phyloP scores from a whole-genome alignment of 2,888 invertebrate genomes.

The Cryptocheilus praepositus region DNA sequence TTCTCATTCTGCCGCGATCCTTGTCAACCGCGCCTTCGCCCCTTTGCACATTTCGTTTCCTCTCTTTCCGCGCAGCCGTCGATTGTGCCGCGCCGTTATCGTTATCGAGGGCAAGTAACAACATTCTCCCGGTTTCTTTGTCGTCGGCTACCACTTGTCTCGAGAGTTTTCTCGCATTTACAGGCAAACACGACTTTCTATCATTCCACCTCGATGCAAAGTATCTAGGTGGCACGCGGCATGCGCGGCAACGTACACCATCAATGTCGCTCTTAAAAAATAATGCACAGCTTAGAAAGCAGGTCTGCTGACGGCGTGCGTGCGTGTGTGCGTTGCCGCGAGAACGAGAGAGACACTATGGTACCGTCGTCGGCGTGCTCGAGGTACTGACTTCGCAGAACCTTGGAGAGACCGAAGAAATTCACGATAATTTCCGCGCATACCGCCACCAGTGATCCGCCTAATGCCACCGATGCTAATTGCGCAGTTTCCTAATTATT shows the following conservation, averaged over 20 bases:
- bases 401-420: too few species aligned
- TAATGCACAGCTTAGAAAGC: neutral
- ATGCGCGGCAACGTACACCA: conserved; percentile 1
- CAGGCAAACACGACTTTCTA: conserved; percentile 13
- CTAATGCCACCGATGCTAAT: too few species aligned
- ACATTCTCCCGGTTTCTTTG: conserved; percentile 26
- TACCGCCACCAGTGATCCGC: too few species aligned
- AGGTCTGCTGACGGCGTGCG: neutral
- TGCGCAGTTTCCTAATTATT: too few species aligned
- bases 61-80: neutral
- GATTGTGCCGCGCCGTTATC: conserved; percentile 27
- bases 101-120: conserved; percentile 30
- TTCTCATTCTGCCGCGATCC: neutral
- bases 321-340: too few species aligned
- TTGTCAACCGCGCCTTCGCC: neutral
- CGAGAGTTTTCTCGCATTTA: conserved; percentile 24
- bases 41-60: neutral
- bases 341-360: too few species aligned
- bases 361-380: too few species aligned
- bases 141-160: conserved; percentile 12
- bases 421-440: too few species aligned
- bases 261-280: conserved; percentile 9
- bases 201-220: neutral
- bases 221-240: conserved; percentile 6
- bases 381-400: too few species aligned